Percentiles rank a stretch among this genome's conserved stretches.
These are phyloP conservation scores for Thunnus thynnus DNA, from an alignment of 2,113 vertebrate genomes.

Conservation along the genomic window DNA sequence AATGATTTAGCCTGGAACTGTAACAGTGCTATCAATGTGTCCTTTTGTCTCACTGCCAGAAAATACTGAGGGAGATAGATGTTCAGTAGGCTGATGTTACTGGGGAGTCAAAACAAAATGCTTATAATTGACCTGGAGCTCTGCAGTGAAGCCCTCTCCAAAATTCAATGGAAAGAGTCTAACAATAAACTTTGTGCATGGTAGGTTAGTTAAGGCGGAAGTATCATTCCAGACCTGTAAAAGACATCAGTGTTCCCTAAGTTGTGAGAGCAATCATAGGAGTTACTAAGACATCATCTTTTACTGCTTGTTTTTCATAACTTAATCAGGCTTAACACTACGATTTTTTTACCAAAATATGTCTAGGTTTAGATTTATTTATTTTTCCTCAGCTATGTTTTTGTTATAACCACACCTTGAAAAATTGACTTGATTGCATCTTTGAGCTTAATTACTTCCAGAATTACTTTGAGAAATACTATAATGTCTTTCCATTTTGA, in stretches of 20 bases:
- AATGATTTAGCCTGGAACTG: slow-evolving; percentile 5
- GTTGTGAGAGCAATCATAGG: slow-evolving; percentile 41
- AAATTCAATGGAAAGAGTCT: slow-evolving; percentile 15
- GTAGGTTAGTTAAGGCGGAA: slow-evolving; percentile 19
- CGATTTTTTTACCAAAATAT: not conserved
- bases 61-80: not conserved
- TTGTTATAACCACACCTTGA: slow-evolving; percentile 15
- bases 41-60: not conserved
- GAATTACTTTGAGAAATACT: slow-evolving; percentile 14
- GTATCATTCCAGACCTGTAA: slow-evolving; percentile 39
- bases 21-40: not conserved
- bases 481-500: slow-evolving; percentile 13
- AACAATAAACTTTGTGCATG: slow-evolving; percentile 19
- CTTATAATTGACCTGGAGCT: slow-evolving; percentile 17
- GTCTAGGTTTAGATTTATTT: slow-evolving; percentile 22
- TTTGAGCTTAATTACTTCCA: slow-evolving; percentile 34
- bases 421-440: slow-evolving; percentile 21
- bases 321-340: not conserved
- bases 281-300: slow-evolving; percentile 20
- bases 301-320: not conserved
- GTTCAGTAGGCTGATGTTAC: slow-evolving; percentile 14
- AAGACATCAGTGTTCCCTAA: slow-evolving; percentile 57
- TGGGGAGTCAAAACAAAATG: slow-evolving; percentile 17
- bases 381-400: slow-evolving; percentile 19
- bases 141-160: slow-evolving; percentile 15